Percentiles rank a stretch among this genome's conserved stretches.
These are phyloP conservation scores for Macrosiphum euphorbiae DNA, from an alignment of 2,888 invertebrate species.

Conservation along the genomic window DNA sequence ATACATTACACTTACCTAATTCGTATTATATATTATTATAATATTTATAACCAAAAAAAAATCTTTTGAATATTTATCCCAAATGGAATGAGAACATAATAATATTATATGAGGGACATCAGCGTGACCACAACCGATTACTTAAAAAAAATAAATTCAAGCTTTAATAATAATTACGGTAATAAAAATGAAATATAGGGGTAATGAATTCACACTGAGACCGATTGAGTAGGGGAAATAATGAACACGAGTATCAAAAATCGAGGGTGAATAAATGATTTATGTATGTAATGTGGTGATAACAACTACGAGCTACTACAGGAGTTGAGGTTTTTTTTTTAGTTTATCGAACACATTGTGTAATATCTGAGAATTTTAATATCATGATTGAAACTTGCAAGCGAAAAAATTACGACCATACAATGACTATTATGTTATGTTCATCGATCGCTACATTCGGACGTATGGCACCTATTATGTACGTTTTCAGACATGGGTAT, in stretches of 20 bases:
- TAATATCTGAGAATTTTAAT: background rate
- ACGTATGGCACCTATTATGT: background rate
- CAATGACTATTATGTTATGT: background rate
- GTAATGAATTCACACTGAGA: conserved; percentile 48
- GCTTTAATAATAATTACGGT: conserved; percentile 52
- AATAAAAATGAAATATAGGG: conserved; percentile 55
- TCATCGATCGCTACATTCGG: background rate
- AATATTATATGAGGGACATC: conserved; percentile 30
- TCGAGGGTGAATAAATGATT: conserved; percentile 59
- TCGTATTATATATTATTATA: background rate
- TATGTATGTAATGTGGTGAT: conserved; percentile 22
- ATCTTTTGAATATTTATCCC: conserved; percentile 26
- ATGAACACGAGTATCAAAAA: conserved; percentile 47
- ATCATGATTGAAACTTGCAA: background rate
- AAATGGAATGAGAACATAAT: background rate
- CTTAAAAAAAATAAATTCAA: background rate
- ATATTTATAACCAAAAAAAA: background rate
- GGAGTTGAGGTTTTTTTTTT: background rate
- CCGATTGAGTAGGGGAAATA: conserved; percentile 49
- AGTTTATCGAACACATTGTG: background rate
- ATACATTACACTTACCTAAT: background rate
- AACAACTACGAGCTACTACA: conserved; percentile 1
- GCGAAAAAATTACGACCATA: background rate
- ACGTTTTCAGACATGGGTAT: too few relatives aligned
- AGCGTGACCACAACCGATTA: conserved; percentile 55